Evolutionary conservation across 2,113 vertebrate genomes (phyloP).

Genomic region (Equus quagga): DNA sequence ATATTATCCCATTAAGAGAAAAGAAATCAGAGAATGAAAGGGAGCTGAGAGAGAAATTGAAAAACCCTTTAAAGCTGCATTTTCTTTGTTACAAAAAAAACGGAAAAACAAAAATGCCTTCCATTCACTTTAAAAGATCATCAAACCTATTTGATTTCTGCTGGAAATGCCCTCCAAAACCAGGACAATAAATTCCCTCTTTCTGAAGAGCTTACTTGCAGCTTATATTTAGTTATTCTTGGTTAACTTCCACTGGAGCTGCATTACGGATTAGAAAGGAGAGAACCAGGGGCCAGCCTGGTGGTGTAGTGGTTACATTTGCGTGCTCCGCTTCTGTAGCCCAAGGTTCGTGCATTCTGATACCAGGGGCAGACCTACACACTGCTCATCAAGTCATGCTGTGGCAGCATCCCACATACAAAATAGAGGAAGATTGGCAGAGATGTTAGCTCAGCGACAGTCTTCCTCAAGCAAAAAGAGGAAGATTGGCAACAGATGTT

Average conservation of each 20-base stretch:
- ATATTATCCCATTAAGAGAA: slow-evolving; percentile 67
- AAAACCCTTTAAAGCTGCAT: slow-evolving; percentile 60
- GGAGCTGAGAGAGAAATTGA: slow-evolving; percentile 63
- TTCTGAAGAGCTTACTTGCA: background rate
- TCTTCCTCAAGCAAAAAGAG: too few species aligned
- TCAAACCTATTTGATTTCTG: slow-evolving; percentile 8
- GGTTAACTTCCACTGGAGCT: background rate
- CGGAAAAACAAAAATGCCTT: slow-evolving; percentile 36
- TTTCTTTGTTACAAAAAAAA: slow-evolving; percentile 56
- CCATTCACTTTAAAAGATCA: slow-evolving; percentile 32
- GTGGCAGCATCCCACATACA: too few species aligned
- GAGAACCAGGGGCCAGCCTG: background rate
- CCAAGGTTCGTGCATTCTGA: too few species aligned
- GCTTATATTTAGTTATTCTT: background rate
- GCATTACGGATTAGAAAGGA: background rate
- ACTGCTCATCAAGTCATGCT: too few species aligned
- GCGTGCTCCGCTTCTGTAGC: too few species aligned
- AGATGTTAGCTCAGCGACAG: too few species aligned
- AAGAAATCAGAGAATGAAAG: slow-evolving; percentile 69
- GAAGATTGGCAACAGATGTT: too few species aligned
- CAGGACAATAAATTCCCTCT: background rate
- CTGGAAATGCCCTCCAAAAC: background rate
- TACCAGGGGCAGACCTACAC: too few species aligned
- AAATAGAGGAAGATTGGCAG: too few species aligned
- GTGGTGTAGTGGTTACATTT: too few species aligned